Evolutionary conservation across 1,140 invertebrate species (phyloP), one percentile per base, ranked within the genome.

Genomic region (Paracyclopina nana): DNA sequence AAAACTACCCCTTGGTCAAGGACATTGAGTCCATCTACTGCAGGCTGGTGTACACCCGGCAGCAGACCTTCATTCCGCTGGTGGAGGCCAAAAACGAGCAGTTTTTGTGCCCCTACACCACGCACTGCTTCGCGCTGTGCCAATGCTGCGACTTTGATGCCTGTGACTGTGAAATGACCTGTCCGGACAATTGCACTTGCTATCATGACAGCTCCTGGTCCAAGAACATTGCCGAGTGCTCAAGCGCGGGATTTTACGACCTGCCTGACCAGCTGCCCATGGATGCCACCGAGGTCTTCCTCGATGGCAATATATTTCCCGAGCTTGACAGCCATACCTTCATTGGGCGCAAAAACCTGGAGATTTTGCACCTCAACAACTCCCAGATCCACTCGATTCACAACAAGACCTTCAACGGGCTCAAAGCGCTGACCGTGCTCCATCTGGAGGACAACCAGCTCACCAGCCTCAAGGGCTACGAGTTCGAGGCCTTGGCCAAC

Each of bases 111-210:
- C 76, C 77, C 41, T 91, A 92, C 66, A 81, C 85, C 64, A 81
- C 81, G 6, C 86, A 90, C 60, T 92, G 86, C 67, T 90, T 88
- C 62, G 78, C 82, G 3, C 70, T 88, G 31, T 90, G 86, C 60
- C 83, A 90, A 61, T 91, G 86, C 68, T 92, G 86, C 64, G 85
- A 88, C 64, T 90, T 87, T 64, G 84, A 88, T 62, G 83, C 85
- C 44, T 91, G 86, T 68, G 84, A 88, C 68, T 90, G 84, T 42
- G 55, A 67, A 57, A 67, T 67, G 65, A 63, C 56, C 4, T 67
- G 65, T 52, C 65, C 65, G 1, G 54, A 59, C 6, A 61, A 63
- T 42, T 62, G 60, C 46, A 60, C 62, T 3, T 66, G 64, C 31
- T 59, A 58, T 54, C 64, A 86, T 65, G 84, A 90, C 59, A 79